phyloP scores from a whole-genome alignment of 2,888 invertebrate genomes.

The Pheosia gnoma region DNA sequence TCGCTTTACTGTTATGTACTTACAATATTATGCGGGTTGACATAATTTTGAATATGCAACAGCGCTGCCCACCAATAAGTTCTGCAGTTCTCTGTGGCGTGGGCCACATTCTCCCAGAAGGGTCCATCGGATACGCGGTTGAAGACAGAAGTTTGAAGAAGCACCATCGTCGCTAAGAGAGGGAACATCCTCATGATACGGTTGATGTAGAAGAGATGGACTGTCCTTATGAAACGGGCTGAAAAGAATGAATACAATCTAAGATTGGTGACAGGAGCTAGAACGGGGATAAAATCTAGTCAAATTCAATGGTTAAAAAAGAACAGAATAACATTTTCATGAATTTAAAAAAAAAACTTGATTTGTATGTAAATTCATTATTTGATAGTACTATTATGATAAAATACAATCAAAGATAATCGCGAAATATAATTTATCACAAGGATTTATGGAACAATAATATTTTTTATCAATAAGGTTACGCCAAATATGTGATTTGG shows the following conservation, averaged over 20 bases:
- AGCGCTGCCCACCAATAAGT: slow-evolving; percentile 77
- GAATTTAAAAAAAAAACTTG: too few species aligned
- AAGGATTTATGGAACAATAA: background rate
- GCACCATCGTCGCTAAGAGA: slow-evolving; percentile 50
- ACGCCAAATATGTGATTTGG: background rate
- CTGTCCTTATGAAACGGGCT: slow-evolving; percentile 54
- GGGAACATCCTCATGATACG: slow-evolving; percentile 61
- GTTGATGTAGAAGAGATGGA: slow-evolving; percentile 56
- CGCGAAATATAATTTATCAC: background rate
- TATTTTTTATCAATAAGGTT: background rate
- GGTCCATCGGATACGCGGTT: slow-evolving; percentile 58
- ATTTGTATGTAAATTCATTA: too few species aligned
- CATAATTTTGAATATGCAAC: slow-evolving; percentile 79
- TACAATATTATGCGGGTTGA: slow-evolving; percentile 51
- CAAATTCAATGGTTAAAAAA: too few species aligned
- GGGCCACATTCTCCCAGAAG: slow-evolving; percentile 71
- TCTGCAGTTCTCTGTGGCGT: slow-evolving; percentile 56
- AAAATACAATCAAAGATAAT: background rate
- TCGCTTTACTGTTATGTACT: slow-evolving; percentile 19
- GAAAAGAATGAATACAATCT: slow-evolving; percentile 19
- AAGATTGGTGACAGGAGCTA: too few species aligned
- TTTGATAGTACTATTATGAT: background rate
- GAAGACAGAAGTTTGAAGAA: slow-evolving; percentile 54
- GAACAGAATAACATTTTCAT: too few species aligned
- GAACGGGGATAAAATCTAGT: too few species aligned